Conservation (phyloP, 2,113 vertebrate genomes). For the Pedetes capensis region DNA sequence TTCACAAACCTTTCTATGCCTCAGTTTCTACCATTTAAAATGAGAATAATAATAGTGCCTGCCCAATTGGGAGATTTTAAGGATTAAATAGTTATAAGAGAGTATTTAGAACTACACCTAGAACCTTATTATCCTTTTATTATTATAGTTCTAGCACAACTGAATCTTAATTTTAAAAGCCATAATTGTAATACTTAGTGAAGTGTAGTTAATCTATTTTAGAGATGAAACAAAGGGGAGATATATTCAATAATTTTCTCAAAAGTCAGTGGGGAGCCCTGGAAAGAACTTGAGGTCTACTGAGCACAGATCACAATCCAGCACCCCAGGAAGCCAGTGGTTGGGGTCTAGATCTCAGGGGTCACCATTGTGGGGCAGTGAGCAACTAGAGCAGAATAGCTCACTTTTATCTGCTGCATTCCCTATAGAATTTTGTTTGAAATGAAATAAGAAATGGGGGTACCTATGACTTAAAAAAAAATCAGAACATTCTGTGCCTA, state of each 20-base stretch:
- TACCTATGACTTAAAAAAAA: neutral
- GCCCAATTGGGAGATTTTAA: neutral
- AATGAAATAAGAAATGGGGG: neutral
- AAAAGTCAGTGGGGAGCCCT: neutral
- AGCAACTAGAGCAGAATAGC: neutral
- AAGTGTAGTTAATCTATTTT: neutral
- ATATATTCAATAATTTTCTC: slow-evolving; percentile 13
- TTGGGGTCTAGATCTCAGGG: neutral
- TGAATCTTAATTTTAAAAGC: neutral
- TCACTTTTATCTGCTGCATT: slow-evolving; percentile 8
- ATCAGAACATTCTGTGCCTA: neutral
- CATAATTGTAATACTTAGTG: neutral
- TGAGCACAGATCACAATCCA: neutral
- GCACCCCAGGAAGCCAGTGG: neutral
- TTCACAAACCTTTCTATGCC: neutral
- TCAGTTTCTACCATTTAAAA: neutral
- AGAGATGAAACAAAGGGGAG: slow-evolving; percentile 9
- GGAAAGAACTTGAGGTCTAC: slow-evolving; percentile 7
- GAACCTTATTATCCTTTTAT: neutral
- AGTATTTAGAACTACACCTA: neutral
- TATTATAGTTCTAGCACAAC: neutral
- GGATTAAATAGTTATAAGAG: neutral
- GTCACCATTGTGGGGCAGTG: neutral
- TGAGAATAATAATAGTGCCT: neutral
- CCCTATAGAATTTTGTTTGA: neutral